Base-by-base conservation (phyloP, 1,140 invertebrate species). In the Chelonus insularis region DNA sequence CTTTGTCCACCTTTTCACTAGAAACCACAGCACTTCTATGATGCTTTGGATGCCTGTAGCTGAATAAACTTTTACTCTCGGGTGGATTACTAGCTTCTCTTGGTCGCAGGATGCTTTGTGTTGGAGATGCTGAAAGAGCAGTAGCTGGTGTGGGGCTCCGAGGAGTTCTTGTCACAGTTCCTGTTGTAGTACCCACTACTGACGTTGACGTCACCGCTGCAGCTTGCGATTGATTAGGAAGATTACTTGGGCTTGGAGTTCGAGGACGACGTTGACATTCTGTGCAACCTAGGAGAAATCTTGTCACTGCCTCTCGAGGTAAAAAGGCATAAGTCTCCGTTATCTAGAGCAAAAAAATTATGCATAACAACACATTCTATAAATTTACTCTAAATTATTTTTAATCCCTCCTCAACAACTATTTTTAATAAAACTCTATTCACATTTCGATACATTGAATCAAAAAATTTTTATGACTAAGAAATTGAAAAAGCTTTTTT, bases 251-350 rank as follows among this genome's bases (percentile, higher is more conserved):
- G 43, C 89, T 91, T 1, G 87, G 85, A 52, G 91, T 88, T 66
- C 92, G 87, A 66, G 93, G 91, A 59, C 93, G 87, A 71, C 93
- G 89, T 72, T 95, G 93, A 77, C 94, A 96, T 74, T 96, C 93
- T n/a, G 91, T 89, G 78, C 94, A 96, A 63, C 93, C 92, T 69
- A 96, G 88, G 23, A 97, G 87, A 79, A 97, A 97, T 67, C 93
- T 88, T 39, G 95, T 97, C 70, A 98, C 95, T 1, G 95, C 95
- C 81, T 97, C 95, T 29, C 95, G 87, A 1, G 95, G 95, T 57
- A 98, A 84, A 73, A 97, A 97, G 4, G 94, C 94, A 82, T 96
- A 97, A 41, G 92, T 95, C 77, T 97, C 94, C 7, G 94, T 95
- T 72, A 97, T 96, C 95, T 97, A 84, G 23, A 84, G 83, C 68